phyloP scores from a whole-genome alignment of 2,797 vertebrate species.

The Pipistrellus nathusii region DNA sequence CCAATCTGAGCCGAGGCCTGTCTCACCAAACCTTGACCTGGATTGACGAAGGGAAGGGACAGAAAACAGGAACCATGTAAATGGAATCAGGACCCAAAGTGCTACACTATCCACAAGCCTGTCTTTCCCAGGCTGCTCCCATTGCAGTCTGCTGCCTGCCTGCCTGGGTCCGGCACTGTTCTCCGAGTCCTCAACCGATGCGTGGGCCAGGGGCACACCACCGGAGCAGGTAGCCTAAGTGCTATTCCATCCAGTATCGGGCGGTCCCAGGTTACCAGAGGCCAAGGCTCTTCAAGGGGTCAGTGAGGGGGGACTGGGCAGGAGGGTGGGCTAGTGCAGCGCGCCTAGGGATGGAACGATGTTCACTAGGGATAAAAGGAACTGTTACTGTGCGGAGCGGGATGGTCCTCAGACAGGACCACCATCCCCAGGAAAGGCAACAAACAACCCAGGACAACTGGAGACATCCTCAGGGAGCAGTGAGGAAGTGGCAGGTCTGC shows the following conservation, averaged over 20 bases:
- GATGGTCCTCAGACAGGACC: background rate
- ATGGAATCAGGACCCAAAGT: background rate
- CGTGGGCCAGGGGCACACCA: background rate
- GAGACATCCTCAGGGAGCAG: background rate
- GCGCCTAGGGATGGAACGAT: background rate
- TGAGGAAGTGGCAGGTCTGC: constrained; percentile 29
- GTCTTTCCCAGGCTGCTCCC: background rate
- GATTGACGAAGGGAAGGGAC: background rate
- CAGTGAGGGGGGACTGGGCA: background rate
- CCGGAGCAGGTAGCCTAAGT: background rate
- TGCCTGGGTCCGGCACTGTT: background rate
- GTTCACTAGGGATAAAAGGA: background rate
- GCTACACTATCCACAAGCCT: background rate
- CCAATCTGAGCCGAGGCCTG: background rate
- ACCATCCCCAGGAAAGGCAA: background rate
- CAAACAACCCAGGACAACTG: background rate
- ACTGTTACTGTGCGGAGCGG: background rate
- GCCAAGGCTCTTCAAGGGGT: background rate
- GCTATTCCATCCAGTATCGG: background rate
- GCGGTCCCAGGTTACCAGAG: background rate
- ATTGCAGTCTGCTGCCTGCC: background rate
- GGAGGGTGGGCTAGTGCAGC: background rate
- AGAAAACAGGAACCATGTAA: constrained; percentile 8
- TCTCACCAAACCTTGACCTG: constrained; percentile 52
- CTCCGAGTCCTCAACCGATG: background rate